Evolutionary conservation across 1,140 invertebrate genomes (phyloP), one percentile per base, ranked within the genome.

Genomic region (Eumaeus atala): DNA sequence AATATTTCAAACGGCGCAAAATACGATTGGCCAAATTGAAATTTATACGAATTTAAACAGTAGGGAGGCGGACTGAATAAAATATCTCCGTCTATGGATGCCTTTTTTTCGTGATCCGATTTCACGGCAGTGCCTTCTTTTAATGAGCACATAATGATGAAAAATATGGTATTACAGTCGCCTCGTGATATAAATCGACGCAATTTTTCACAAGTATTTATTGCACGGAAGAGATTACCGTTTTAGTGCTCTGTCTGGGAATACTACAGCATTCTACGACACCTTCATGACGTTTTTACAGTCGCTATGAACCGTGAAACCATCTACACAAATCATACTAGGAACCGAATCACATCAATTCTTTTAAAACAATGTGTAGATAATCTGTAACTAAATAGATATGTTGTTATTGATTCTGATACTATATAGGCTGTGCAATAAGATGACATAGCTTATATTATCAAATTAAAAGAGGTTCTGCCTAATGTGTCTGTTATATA

Each of bases 81-180:
- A 74, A 70, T 61, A 72, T 64, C 54, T 57, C 55, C 48, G 48
- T 64, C 54, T 56, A 47, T 49, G 51, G 56, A 8, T 50, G n/a
- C 54, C 53, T 38, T 59, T 64, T 56, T 59, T 63, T 51, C 59
- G 44, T 59, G 64, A 72, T 72, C 67, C 67, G 67, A 67, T 70
- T 74, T 68, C 64, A 60, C 52, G 54, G 59, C 65, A 66, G 56
- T 70, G 62, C 64, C 66, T 69, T 60, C 58, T 73, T 76, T 77
- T 78, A 80, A 80, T 80, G 77, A 80, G 76, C 57, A 73, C 70
- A 74, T 85, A 85, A 85, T 84, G 77, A 84, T 85, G 80, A 85
- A 81, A 84, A 84, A 84, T 85, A 84, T 74, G 77, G 75, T 67
- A 77, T 77, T 75, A 72, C 72, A 70, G 70, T 67, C 70, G 64